Percentiles rank a stretch among this genome's conserved stretches.
These are phyloP conservation scores for Philhelius pedissequus DNA, from an alignment of 2,888 invertebrate genomes.

Conservation along the genomic window DNA sequence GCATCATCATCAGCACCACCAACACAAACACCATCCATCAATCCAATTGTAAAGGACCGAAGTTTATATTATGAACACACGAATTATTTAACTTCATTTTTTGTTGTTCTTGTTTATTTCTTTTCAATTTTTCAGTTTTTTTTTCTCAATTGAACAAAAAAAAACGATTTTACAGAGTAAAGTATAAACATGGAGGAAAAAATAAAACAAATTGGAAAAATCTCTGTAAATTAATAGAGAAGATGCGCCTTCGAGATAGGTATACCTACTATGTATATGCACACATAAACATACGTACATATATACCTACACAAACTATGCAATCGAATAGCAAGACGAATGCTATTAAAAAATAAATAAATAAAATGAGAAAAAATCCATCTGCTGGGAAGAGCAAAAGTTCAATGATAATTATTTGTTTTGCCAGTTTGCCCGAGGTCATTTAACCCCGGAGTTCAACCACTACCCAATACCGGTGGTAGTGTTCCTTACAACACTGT, in stretches of 20 bases:
- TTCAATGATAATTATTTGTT: constrained; percentile 69
- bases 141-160: constrained; percentile 21
- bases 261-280: too few relatives aligned
- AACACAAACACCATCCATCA: background rate
- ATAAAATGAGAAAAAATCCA: constrained; percentile 26
- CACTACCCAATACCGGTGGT: constrained; percentile 34
- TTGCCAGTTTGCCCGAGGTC: constrained; percentile 66
- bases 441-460: constrained; percentile 68
- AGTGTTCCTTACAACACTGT: background rate
- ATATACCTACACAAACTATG: background rate
- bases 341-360: background rate
- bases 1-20: background rate
- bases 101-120: constrained; percentile 48
- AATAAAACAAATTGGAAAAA: constrained; percentile 20
- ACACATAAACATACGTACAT: background rate
- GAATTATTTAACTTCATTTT: constrained; percentile 33
- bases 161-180: constrained; percentile 15
- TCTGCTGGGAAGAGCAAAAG: constrained; percentile 60
- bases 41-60: background rate
- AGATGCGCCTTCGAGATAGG: constrained; percentile 46
- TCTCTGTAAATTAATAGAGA: constrained; percentile 59
- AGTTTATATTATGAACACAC: constrained; percentile 6
- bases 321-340: constrained; percentile 36
- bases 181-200: constrained; percentile 23
- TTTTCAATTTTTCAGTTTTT: constrained; percentile 23